phyloP scores from a whole-genome alignment of 2,888 invertebrate genomes.

The Drosophila paramelanica region DNA sequence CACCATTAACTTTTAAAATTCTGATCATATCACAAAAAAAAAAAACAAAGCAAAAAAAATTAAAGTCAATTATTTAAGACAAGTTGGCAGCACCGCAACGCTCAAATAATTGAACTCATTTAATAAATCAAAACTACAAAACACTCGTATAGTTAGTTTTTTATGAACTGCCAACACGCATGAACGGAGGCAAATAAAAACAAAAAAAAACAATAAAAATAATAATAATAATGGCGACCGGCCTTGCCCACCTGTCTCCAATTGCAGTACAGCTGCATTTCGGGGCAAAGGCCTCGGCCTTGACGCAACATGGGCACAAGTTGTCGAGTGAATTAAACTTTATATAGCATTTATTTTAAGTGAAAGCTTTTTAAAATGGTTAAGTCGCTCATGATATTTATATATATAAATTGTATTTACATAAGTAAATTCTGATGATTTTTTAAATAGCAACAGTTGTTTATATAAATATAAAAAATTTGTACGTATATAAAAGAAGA shows the following conservation, averaged over 20 bases:
- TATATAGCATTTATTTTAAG: not conserved
- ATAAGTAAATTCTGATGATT: no score
- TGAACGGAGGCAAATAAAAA: constrained; percentile 1
- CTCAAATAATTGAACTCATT: not conserved
- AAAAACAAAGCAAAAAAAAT: not conserved
- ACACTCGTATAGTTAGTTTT: not conserved
- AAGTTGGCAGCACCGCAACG: not conserved
- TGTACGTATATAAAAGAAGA: no score
- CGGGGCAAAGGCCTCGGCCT: constrained; percentile 21
- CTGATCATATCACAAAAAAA: no score
- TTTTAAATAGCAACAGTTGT: no score
- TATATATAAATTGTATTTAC: no score
- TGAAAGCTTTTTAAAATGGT: not conserved
- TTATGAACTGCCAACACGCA: constrained; percentile 10
- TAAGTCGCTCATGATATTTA: not conserved
- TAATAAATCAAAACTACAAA: no score
- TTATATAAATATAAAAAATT: no score
- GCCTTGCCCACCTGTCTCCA: constrained; percentile 38
- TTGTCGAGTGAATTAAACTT: not conserved
- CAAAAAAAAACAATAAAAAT: not conserved
- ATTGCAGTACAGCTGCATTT: constrained; percentile 36
- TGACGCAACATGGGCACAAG: constrained; percentile 6
- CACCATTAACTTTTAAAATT: no score
- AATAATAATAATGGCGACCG: not conserved
- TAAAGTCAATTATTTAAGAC: not conserved